These are phyloP conservation scores for Lampris megalopsis DNA, from an alignment of 2,113 vertebrate species.

Conservation along the genomic window DNA sequence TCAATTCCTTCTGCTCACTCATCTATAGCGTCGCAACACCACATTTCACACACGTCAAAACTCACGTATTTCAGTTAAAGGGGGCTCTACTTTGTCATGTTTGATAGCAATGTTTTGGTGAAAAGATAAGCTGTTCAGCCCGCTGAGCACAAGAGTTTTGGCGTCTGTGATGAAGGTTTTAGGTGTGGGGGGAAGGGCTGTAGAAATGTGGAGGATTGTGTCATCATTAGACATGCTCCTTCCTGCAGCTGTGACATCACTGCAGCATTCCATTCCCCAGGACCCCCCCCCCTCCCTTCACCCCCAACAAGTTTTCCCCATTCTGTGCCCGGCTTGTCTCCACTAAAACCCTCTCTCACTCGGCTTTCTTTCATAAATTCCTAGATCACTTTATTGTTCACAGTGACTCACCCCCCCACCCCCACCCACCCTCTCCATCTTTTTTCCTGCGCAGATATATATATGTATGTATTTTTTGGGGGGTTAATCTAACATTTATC, in stretches of 20 bases:
- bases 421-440: neutral
- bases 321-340: slow-evolving; percentile 4
- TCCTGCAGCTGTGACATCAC: slow-evolving; percentile 83
- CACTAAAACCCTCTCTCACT: slow-evolving; percentile 47
- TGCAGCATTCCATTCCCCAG: slow-evolving; percentile 80
- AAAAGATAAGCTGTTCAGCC: slow-evolving; percentile 30
- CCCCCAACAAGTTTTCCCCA: slow-evolving; percentile 62
- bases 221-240: slow-evolving; percentile 80
- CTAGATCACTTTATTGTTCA: slow-evolving; percentile 36
- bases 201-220: slow-evolving; percentile 73
- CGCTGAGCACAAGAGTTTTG: slow-evolving; percentile 33
- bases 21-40: too few relatives aligned
- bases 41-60: neutral
- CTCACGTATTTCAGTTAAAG: neutral
- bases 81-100: neutral
- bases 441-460: neutral
- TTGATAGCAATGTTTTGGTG: neutral
- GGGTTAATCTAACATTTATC: neutral
- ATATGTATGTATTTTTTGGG: too few relatives aligned
- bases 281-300: slow-evolving; percentile 78
- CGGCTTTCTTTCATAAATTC: slow-evolving; percentile 59
- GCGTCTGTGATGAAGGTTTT: slow-evolving; percentile 63
- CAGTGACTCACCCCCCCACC: slow-evolving; percentile 3
- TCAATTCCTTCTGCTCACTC: too few relatives aligned
- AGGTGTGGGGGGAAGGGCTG: slow-evolving; percentile 56